Evolutionary conservation across 2,113 vertebrate genomes (phyloP).

Genomic region (Neotoma lepida): DNA sequence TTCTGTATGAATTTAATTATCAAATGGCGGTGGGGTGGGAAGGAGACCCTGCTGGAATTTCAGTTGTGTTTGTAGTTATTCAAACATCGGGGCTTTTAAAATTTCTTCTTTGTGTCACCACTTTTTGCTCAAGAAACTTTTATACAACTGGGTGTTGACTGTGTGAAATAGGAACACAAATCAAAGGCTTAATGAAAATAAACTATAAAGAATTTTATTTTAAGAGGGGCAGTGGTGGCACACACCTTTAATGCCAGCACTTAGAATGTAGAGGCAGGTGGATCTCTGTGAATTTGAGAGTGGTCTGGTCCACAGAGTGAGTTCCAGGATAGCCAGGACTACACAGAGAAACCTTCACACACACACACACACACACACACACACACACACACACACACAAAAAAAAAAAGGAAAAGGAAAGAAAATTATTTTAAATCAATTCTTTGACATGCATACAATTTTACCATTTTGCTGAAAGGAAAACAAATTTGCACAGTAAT

Average conservation of each 20-base stretch:
- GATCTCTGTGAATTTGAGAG: neutral
- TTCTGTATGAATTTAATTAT: conserved; percentile 37
- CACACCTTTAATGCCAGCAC: neutral
- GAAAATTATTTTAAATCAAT: neutral
- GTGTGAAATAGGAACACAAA: neutral
- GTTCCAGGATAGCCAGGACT: neutral
- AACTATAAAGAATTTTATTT: neutral
- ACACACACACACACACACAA: neutral
- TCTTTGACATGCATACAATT: neutral
- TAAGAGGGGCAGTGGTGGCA: neutral
- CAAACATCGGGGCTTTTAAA: neutral
- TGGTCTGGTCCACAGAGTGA: neutral
- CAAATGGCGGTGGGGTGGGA: neutral
- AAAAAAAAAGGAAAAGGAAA: too few relatives aligned
- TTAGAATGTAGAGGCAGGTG: neutral
- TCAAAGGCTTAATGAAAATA: neutral
- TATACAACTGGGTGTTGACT: neutral
- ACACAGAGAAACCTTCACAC: neutral
- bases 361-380: too few relatives aligned
- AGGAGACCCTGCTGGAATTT: neutral
- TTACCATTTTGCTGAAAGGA: neutral
- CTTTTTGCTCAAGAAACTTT: neutral
- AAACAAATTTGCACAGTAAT: neutral
- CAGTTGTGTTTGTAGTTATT: neutral
- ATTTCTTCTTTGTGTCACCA: too few relatives aligned